These are phyloP conservation scores for Eupleurogrammus muticus DNA, from an alignment of 2,797 vertebrate genomes.

Conservation along the genomic window DNA sequence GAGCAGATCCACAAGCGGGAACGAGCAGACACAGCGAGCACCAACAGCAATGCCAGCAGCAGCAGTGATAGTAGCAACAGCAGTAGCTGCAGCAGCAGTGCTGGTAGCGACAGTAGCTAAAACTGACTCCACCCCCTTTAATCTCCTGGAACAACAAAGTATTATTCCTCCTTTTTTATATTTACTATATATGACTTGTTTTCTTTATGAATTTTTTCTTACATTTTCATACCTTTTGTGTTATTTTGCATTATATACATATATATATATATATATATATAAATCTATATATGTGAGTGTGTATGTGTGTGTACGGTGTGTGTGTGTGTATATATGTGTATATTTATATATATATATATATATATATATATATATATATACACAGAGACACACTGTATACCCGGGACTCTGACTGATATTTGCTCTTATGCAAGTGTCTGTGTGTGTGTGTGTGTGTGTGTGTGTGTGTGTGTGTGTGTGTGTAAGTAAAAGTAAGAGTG, in stretches of 20 bases:
- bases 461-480: conserved; percentile 35
- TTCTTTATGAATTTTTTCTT: conserved; percentile 73
- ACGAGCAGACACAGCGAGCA: conserved; percentile 71
- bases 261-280: not conserved
- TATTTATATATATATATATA: conserved; percentile 43
- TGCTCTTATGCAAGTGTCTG: conserved; percentile 80
- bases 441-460: conserved; percentile 57
- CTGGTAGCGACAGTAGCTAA: conserved; percentile 81
- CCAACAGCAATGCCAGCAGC: conserved; percentile 66
- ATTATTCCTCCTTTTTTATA: conserved; percentile 79
- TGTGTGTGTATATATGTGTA: no score
- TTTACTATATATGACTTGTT: conserved; percentile 71
- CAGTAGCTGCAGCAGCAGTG: conserved; percentile 61
- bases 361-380: conserved; percentile 50
- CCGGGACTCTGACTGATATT: conserved; percentile 69
- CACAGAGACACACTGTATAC: conserved; percentile 32
- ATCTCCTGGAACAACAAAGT: conserved; percentile 77
- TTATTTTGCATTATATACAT: conserved; percentile 72
- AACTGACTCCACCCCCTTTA: conserved; percentile 57
- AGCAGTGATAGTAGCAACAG: conserved; percentile 43
- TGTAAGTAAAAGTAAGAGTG: conserved; percentile 54
- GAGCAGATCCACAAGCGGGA: conserved; percentile 87
- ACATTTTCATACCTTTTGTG: conserved; percentile 81
- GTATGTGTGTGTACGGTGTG: no score
- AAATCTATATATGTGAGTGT: not conserved